phyloP scores from a whole-genome alignment of 2,888 invertebrate genomes.

The Drosophila pseudotalamancana region DNA sequence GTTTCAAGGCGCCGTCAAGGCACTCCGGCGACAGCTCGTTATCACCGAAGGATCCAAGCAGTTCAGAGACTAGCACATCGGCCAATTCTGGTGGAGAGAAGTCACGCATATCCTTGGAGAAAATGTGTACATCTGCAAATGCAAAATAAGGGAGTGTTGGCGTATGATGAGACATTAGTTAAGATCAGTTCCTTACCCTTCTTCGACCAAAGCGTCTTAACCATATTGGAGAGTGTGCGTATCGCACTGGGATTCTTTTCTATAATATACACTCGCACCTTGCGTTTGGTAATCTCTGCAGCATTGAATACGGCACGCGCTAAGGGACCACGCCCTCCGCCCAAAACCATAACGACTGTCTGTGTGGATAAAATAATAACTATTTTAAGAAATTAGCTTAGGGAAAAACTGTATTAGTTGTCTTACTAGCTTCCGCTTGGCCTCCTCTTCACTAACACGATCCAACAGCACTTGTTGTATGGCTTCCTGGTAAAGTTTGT shows the following conservation, averaged over 20 bases:
- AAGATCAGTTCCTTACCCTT: slow-evolving; percentile 79
- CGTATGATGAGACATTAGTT: neutral
- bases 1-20: slow-evolving; percentile 95
- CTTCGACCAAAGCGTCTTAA: slow-evolving; percentile 91
- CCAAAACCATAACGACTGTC: slow-evolving; percentile 93
- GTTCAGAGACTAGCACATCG: slow-evolving; percentile 97
- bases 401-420: neutral
- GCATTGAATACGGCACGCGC: slow-evolving; percentile 96
- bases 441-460: slow-evolving; percentile 84
- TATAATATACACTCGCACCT: slow-evolving; percentile 95
- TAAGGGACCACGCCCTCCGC: slow-evolving; percentile 97
- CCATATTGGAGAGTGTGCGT: slow-evolving; percentile 91
- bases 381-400: neutral
- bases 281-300: slow-evolving; percentile 87
- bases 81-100: slow-evolving; percentile 93
- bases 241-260: slow-evolving; percentile 99
- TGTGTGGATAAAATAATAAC: slow-evolving; percentile 27
- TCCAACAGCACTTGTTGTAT: slow-evolving; percentile 90
- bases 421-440: slow-evolving; percentile 85
- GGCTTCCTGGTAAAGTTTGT: slow-evolving; percentile 94
- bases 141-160: too few species aligned
- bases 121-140: slow-evolving; percentile 88
- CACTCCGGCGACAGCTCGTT: slow-evolving; percentile 99
- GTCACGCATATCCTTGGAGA: slow-evolving; percentile 94
- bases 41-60: slow-evolving; percentile 98